Conservation (phyloP, 1,140 invertebrate species). For the Chelonus insularis region DNA sequence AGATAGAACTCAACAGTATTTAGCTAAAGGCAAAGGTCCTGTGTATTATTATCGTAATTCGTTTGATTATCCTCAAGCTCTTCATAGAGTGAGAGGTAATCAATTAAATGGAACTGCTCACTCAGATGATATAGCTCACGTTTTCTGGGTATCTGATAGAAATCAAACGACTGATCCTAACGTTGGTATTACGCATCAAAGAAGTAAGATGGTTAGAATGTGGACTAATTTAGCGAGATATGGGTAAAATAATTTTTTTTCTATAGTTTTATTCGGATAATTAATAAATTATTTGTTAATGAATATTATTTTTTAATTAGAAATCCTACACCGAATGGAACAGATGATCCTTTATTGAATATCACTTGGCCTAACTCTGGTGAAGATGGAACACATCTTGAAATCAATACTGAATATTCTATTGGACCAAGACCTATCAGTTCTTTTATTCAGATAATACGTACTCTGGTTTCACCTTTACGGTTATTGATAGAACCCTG, state of each 20-base stretch:
- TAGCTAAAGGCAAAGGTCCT: not conserved
- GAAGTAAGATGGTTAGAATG: slow-evolving; percentile 2
- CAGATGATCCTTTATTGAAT: not conserved
- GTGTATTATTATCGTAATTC: slow-evolving; percentile 22
- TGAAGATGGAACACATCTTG: not conserved
- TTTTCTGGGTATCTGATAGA: not conserved
- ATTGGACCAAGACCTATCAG: not conserved
- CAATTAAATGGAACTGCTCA: slow-evolving; percentile 7
- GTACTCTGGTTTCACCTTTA: not conserved
- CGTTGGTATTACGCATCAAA: not conserved
- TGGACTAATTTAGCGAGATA: slow-evolving; percentile 37
- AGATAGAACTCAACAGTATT: slow-evolving; percentile 18
- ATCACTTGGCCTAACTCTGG: not conserved
- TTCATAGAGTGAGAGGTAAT: slow-evolving; percentile 4
- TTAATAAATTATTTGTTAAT: no score
- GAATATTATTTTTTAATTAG: no score
- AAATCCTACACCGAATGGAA: not conserved
- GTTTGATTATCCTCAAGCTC: not conserved
- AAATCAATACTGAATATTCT: not conserved
- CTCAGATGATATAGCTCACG: slow-evolving; percentile 16
- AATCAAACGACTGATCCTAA: slow-evolving; percentile 8
- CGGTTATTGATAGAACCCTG: no score
- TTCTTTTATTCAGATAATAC: not conserved
- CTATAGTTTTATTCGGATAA: no score
- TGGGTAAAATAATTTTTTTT: slow-evolving; percentile 24